phyloP scores from a whole-genome alignment of 1,140 invertebrate genomes.

The Lasioglossum baleicum region DNA sequence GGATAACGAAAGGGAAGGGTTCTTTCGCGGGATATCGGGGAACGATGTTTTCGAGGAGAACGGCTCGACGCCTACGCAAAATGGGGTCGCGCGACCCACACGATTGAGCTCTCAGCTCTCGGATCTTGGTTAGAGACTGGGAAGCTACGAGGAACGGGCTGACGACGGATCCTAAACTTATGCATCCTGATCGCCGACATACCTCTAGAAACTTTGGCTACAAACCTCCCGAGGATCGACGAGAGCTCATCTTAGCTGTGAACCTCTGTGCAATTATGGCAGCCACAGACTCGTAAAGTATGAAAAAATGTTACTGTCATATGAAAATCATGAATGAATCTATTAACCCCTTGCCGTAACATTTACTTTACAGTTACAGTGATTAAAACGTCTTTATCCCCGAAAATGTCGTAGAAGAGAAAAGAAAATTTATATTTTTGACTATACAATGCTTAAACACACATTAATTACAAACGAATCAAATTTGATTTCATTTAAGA shows the following conservation, averaged over 20 bases:
- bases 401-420: no score
- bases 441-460: no score
- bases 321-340: no score
- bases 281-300: not conserved
- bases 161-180: conserved; percentile 68
- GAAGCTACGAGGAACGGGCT: conserved; percentile 17
- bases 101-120: conserved; percentile 18
- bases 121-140: not conserved
- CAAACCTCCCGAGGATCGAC: not conserved
- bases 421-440: no score
- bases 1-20: conserved; percentile 19
- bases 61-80: conserved; percentile 39
- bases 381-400: no score
- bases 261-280: no score
- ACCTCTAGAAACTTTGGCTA: not conserved
- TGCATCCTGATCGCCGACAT: conserved; percentile 55
- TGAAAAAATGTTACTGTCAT: not conserved
- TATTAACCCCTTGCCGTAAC: no score
- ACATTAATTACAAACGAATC: no score
- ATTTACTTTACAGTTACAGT: no score
- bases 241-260: no score
- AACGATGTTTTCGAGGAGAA: conserved; percentile 46
- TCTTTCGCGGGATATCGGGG: conserved; percentile 36
- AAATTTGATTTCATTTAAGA: no score
- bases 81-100: conserved; percentile 22